Conservation (phyloP, 2,888 invertebrate species). For the Chirona hameri region DNA sequence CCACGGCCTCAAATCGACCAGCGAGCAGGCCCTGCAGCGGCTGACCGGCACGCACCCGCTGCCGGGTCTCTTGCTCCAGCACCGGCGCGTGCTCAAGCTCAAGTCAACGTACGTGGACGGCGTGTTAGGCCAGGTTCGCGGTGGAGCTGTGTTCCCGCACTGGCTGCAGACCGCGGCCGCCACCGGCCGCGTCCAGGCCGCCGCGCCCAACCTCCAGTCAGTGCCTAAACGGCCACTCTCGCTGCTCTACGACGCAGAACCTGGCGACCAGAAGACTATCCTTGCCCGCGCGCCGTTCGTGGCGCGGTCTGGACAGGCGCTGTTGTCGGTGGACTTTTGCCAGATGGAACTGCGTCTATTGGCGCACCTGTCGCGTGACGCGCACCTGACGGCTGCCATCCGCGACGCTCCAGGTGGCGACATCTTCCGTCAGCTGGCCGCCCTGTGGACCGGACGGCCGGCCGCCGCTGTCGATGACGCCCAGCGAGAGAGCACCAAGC, state of each 20-base stretch:
- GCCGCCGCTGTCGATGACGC: background rate
- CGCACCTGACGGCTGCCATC: constrained; percentile 34
- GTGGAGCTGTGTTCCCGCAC: background rate
- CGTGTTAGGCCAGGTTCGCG: constrained; percentile 31
- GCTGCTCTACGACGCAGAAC: background rate
- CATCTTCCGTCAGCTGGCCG: constrained; percentile 27
- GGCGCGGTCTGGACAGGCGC: constrained; percentile 32
- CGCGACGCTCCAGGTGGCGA: constrained; percentile 33
- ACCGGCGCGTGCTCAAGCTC: constrained; percentile 37
- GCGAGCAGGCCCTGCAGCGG: constrained; percentile 35
- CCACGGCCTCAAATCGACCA: constrained; percentile 36
- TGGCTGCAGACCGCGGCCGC: constrained; percentile 38
- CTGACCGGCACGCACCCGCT: constrained; percentile 34
- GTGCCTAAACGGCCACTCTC: constrained; percentile 33
- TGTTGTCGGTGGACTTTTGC: constrained; percentile 37
- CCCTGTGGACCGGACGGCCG: background rate
- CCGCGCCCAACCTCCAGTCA: constrained; percentile 37
- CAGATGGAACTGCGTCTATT: constrained; percentile 37
- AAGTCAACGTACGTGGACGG: constrained; percentile 37
- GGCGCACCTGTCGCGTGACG: constrained; percentile 37
- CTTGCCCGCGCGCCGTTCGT: constrained; percentile 34
- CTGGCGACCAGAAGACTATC: constrained; percentile 30
- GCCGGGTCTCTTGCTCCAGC: constrained; percentile 34
- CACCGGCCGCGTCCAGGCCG: constrained; percentile 37
- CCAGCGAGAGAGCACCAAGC: constrained; percentile 37